Percentiles rank a stretch among this genome's conserved stretches.
phyloP scores from a whole-genome alignment of 2,113 vertebrate species.

The Ariopsis seemanni region DNA sequence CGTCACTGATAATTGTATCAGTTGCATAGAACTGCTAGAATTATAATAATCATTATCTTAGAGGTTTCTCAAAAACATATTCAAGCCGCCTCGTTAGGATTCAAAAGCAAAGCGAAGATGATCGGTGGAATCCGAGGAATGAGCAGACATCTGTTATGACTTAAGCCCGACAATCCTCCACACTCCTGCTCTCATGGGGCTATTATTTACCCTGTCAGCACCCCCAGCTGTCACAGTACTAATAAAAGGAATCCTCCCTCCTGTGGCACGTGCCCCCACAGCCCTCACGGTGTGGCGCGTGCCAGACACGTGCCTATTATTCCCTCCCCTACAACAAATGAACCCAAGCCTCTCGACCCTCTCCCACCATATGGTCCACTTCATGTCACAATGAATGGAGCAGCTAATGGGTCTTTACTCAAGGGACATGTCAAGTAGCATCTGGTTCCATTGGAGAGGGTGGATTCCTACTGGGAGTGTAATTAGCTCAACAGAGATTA shows the following conservation, averaged over 20 bases:
- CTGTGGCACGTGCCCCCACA: constrained; percentile 16
- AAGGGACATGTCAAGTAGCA: constrained; percentile 53
- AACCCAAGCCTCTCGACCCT: constrained; percentile 33
- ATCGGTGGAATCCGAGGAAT: constrained; percentile 34
- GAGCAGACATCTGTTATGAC: constrained; percentile 68
- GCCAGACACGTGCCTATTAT: constrained; percentile 62
- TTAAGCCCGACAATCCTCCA: constrained; percentile 50
- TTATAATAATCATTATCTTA: neutral
- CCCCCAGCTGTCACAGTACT: constrained; percentile 60
- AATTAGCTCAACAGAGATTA: constrained; percentile 76
- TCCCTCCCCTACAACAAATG: constrained; percentile 40
- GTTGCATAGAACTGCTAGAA: neutral
- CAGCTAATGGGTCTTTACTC: constrained; percentile 60
- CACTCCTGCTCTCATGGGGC: constrained; percentile 55
- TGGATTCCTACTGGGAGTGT: constrained; percentile 63
- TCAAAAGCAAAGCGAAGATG: constrained; percentile 25
- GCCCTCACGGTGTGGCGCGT: constrained; percentile 11
- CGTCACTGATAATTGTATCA: neutral
- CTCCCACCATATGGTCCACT: constrained; percentile 50
- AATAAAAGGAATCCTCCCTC: constrained; percentile 63
- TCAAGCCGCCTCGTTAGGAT: neutral
- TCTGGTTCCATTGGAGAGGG: constrained; percentile 66
- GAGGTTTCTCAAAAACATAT: neutral
- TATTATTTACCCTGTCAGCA: constrained; percentile 45
- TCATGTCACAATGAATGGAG: constrained; percentile 31